Percentiles rank a stretch among this genome's conserved stretches.
Evolutionary conservation across 2,113 vertebrate genomes (phyloP).

Genomic region (Naja naja): DNA sequence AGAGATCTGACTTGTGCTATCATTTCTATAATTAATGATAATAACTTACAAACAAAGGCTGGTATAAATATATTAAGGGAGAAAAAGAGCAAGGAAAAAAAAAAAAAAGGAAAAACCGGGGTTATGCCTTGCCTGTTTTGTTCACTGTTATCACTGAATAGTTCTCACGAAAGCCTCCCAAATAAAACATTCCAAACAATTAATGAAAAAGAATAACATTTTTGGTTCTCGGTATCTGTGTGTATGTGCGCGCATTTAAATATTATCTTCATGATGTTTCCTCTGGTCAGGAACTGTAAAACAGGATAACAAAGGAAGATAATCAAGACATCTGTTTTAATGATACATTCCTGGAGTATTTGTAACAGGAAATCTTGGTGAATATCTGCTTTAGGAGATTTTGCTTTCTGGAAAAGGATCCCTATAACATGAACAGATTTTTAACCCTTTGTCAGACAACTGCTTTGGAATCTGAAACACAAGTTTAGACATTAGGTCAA

Average conservation of each 20-base stretch:
- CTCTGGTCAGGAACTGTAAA: background rate
- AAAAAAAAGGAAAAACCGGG: background rate
- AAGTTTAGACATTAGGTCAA: background rate
- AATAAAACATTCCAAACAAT: constrained; percentile 14
- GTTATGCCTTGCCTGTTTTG: background rate
- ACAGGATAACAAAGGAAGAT: background rate
- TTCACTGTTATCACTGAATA: background rate
- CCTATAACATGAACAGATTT: constrained; percentile 36
- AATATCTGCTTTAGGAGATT: constrained; percentile 37
- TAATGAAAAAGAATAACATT: background rate
- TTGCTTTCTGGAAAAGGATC: constrained; percentile 22
- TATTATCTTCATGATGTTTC: background rate
- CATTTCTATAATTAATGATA: background rate
- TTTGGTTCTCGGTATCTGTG: background rate
- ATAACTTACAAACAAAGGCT: background rate
- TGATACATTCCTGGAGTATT: constrained; percentile 16
- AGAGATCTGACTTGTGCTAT: background rate
- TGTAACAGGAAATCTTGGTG: constrained; percentile 21
- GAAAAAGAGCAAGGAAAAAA: background rate
- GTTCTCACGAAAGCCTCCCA: constrained; percentile 6
- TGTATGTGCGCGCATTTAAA: background rate
- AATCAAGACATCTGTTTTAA: background rate
- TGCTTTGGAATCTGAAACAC: constrained; percentile 18
- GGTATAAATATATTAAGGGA: background rate
- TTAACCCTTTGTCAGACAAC: constrained; percentile 28